A percentile compares a stretch with the other conserved stretches of the same genome.
Evolutionary conservation across 2,888 invertebrate species (phyloP).

Genomic region (Ichneumoninae sp.): DNA sequence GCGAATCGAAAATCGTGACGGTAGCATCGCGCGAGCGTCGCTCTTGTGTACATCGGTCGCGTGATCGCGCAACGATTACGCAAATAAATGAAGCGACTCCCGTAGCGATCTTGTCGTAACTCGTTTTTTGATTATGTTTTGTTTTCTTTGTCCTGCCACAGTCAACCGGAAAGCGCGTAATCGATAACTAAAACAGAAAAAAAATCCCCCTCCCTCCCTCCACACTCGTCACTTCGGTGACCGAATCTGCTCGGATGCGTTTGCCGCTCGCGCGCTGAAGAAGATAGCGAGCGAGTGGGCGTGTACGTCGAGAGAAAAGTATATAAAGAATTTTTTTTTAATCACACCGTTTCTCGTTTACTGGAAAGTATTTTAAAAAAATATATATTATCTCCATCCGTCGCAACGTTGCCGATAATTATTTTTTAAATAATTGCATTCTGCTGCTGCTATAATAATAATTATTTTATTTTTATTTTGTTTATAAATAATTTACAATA

Average conservation of each 20-base stretch:
- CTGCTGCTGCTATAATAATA: too few species aligned
- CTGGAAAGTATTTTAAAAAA: too few species aligned
- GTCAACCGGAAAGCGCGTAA: neutral
- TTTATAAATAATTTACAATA: too few species aligned
- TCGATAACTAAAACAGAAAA: neutral
- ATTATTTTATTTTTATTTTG: neutral
- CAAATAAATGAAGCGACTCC: constrained; percentile 56
- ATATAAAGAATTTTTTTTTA: neutral
- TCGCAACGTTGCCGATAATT: too few species aligned
- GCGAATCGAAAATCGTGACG: neutral
- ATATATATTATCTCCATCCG: too few species aligned
- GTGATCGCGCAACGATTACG: constrained; percentile 67
- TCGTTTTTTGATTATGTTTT: neutral
- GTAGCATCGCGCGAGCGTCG: neutral
- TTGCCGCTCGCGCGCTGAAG: constrained; percentile 4
- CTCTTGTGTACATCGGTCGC: neutral
- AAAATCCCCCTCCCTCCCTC: neutral
- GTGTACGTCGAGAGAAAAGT: constrained; percentile 8
- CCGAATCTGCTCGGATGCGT: constrained; percentile 3
- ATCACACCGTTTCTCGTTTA: too few species aligned
- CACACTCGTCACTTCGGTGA: neutral
- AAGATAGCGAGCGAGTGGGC: constrained; percentile 43
- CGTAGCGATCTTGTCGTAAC: neutral
- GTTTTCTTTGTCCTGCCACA: neutral
- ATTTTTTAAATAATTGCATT: too few species aligned